Conservation (phyloP, 2,797 vertebrate genomes). For the Darevskia mixta region DNA sequence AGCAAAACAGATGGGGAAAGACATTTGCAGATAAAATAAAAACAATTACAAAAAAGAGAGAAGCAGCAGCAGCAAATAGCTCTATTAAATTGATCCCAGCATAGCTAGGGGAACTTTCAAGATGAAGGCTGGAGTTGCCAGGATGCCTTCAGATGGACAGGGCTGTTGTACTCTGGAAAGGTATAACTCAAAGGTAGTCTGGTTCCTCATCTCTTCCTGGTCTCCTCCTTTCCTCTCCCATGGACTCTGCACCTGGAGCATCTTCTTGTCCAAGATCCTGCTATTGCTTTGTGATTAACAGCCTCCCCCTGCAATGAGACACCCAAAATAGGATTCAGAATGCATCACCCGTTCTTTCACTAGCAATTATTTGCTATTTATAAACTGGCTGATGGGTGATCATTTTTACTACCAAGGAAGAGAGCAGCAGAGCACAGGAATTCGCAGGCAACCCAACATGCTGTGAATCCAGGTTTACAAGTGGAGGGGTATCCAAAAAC, state of each 20-base stretch:
- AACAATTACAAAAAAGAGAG: conserved; percentile 60
- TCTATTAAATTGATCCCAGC: conserved; percentile 60
- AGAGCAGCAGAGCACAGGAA: conserved; percentile 46
- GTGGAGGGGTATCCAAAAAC: background rate
- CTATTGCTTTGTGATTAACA: conserved; percentile 57
- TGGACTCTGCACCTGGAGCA: conserved; percentile 32
- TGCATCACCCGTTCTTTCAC: conserved; percentile 70
- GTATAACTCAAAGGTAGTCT: background rate
- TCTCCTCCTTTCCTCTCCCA: background rate
- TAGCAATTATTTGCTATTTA: conserved; percentile 79
- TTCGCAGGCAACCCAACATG: conserved; percentile 43
- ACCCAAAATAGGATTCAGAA: conserved; percentile 75
- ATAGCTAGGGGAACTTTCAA: conserved; percentile 63
- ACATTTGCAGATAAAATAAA: conserved; percentile 68
- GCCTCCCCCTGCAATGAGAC: conserved; percentile 67
- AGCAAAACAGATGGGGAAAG: conserved; percentile 79
- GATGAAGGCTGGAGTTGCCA: conserved; percentile 27
- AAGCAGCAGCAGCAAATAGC: conserved; percentile 51
- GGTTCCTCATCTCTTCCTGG: background rate
- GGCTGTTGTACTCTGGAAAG: background rate
- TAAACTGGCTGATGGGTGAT: conserved; percentile 70
- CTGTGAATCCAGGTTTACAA: conserved; percentile 6
- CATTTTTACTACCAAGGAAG: conserved; percentile 53
- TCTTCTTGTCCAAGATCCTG: conserved; percentile 52
- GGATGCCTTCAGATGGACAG: conserved; percentile 24